Percentiles rank a stretch among this genome's conserved stretches.
These are phyloP conservation scores for Pediacus dermestoides DNA, from an alignment of 2,888 invertebrate species.

Conservation along the genomic window DNA sequence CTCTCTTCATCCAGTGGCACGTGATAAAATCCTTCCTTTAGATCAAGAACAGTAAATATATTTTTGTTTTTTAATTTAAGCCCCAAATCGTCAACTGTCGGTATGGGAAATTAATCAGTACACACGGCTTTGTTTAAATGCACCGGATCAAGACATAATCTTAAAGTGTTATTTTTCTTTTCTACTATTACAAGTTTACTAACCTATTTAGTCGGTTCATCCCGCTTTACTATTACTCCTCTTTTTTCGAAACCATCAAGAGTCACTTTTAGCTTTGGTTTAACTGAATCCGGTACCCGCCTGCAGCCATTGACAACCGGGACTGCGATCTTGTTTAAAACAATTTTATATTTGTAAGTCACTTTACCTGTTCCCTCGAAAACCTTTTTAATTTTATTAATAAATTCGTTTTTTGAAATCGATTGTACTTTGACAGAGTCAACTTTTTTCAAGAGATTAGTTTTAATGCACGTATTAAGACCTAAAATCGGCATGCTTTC, in stretches of 20 bases:
- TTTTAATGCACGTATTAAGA: no score
- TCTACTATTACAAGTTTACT: conserved; percentile 13
- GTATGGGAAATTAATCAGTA: conserved; percentile 20
- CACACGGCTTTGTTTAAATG: no score
- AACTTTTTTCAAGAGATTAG: no score
- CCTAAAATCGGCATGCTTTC: no score
- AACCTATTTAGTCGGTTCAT: conserved; percentile 12
- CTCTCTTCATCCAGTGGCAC: conserved; percentile 20
- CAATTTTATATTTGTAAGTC: conserved; percentile 3
- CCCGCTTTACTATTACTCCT: conserved; percentile 12
- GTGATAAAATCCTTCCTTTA: conserved; percentile 29
- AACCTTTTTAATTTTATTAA: not conserved
- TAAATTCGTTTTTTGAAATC: conserved; percentile 5
- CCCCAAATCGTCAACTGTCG: conserved; percentile 26
- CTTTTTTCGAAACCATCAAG: conserved; percentile 11
- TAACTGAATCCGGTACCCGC: conserved; percentile 8
- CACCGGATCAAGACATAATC: conserved; percentile 25
- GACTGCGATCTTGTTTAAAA: conserved; percentile 6
- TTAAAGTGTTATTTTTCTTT: conserved; percentile 9
- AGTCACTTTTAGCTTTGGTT: conserved; percentile 7
- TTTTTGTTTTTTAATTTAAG: conserved; percentile 25
- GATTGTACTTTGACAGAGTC: no score
- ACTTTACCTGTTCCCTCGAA: conserved; percentile 9
- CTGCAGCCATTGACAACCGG: conserved; percentile 3
- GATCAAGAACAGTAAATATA: conserved; percentile 28